Evolutionary conservation across 2,797 vertebrate genomes (phyloP), one percentile per base, ranked within the genome.

Genomic region (Phataginus tricuspis): DNA sequence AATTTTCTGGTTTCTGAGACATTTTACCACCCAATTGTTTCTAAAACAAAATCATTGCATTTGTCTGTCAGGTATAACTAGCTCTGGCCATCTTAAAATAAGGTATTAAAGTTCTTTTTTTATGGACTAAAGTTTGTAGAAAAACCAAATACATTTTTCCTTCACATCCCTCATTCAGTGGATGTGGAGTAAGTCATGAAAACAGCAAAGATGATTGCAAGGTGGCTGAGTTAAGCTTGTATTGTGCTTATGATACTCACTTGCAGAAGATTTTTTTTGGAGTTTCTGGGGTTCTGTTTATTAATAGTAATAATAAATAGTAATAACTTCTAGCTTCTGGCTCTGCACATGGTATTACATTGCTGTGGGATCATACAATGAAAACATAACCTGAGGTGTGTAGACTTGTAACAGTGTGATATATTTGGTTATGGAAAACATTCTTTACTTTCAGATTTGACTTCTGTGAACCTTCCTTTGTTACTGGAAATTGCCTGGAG

Each of bases 381-480:
- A 93, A 55, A 69, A 27, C 5, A 8, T 53, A 74, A 31, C 34
- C 23, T 59, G n/a, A 39, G 11, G 59, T 68, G 1, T 66, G 10
- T 49, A 61, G 63, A 59, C 37, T 75, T 80, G 23, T 75, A 66
- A 11, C 9, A 53, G 0, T 18, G 9, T 92, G 59, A 61, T 74
- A 5, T 37, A 53, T 37, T 55, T 25, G 37, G 34, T 68, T 91
- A 87, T 2, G 57, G 88, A 72, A 94, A 75, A 72, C 25, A 4
- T 79, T 83, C 72, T 96, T 92, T 72, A 2, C 89, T 97, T 97
- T 83, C 97, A 99, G 99, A 74, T 99, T 99, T 97, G 99, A 99
- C 97, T 99, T 99, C 97, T 99, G 99, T 39, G 99, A 99, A 98
- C 99, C 99, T 0, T 99, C 99, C 19, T 99, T 99, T 61, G 99